Evolutionary conservation across 2,888 invertebrate genomes (phyloP).

Genomic region (Neoitamus cyanurus): DNA sequence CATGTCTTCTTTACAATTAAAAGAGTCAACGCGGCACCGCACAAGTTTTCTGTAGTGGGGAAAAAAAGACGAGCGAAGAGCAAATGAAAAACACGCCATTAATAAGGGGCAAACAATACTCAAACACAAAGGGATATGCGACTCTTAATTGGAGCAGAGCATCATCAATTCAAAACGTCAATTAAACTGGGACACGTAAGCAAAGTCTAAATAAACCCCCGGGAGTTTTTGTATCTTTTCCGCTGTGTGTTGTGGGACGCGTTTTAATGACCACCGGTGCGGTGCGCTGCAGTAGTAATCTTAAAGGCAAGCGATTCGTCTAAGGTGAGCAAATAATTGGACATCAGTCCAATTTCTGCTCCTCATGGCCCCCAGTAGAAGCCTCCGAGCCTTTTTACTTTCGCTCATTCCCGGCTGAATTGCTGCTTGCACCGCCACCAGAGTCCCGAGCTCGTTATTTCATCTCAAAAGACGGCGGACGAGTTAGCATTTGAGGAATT

Average conservation of each 20-base stretch:
- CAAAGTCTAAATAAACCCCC: slow-evolving; percentile 40
- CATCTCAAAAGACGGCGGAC: slow-evolving; percentile 28
- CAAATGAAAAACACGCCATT: slow-evolving; percentile 26
- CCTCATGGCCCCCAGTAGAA: slow-evolving; percentile 35
- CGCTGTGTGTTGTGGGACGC: slow-evolving; percentile 46
- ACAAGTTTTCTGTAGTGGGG: not conserved
- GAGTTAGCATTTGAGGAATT: slow-evolving; percentile 50
- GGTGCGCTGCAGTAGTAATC: slow-evolving; percentile 23
- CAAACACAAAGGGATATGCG: slow-evolving; percentile 45
- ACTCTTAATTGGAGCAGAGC: slow-evolving; percentile 52
- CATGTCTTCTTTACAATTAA: not conserved
- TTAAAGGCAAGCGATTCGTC: slow-evolving; percentile 47
- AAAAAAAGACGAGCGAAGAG: not conserved
- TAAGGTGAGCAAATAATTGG: slow-evolving; percentile 51
- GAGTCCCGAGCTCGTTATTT: slow-evolving; percentile 20
- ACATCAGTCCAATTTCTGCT: slow-evolving; percentile 47
- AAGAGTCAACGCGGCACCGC: not conserved
- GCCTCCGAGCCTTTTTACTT: slow-evolving; percentile 35
- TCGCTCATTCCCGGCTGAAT: slow-evolving; percentile 50
- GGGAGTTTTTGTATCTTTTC: slow-evolving; percentile 25
- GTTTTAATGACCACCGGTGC: slow-evolving; percentile 52
- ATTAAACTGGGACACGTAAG: slow-evolving; percentile 50
- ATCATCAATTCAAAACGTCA: slow-evolving; percentile 54
- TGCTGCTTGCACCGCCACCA: not conserved
- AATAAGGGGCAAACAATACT: slow-evolving; percentile 32